These are phyloP conservation scores for Drosophila neotestacea DNA, from an alignment of 2,888 invertebrate genomes.

Conservation along the genomic window DNA sequence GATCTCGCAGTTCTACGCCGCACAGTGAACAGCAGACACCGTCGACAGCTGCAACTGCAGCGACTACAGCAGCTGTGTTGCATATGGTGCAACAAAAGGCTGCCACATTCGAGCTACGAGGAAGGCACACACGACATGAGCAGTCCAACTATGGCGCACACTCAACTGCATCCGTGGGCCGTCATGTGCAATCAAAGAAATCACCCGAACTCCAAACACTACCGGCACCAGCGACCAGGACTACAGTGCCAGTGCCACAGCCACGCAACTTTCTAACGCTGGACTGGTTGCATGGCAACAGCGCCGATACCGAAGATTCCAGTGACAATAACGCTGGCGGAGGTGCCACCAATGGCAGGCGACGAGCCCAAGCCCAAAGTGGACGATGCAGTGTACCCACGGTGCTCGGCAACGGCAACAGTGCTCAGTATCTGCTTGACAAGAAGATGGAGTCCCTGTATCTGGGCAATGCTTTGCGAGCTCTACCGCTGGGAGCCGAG, in stretches of 20 bases:
- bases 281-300: constrained; percentile 81
- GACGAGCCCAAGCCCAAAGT: constrained; percentile 61
- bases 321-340: constrained; percentile 75
- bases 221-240: constrained; percentile 57
- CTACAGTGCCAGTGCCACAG: constrained; percentile 61
- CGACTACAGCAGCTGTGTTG: constrained; percentile 57
- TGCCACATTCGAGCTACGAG: constrained; percentile 81
- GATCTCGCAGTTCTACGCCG: constrained; percentile 62
- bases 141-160: constrained; percentile 58
- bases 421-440: constrained; percentile 83
- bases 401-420: constrained; percentile 64
- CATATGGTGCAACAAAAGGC: constrained; percentile 81
- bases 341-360: constrained; percentile 48
- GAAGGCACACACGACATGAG: constrained; percentile 61
- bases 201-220: constrained; percentile 53
- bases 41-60: constrained; percentile 46
- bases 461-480: constrained; percentile 83
- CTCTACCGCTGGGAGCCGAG: constrained; percentile 83
- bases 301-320: constrained; percentile 81
- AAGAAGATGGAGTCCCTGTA: constrained; percentile 85
- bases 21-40: constrained; percentile 45
- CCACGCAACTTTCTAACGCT: constrained; percentile 83
- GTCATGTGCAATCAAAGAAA: constrained; percentile 63
- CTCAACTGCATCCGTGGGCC: constrained; percentile 77
- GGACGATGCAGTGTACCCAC: constrained; percentile 84